These are phyloP conservation scores for Xiphias gladius DNA, from an alignment of 2,113 vertebrate genomes.

Conservation along the genomic window DNA sequence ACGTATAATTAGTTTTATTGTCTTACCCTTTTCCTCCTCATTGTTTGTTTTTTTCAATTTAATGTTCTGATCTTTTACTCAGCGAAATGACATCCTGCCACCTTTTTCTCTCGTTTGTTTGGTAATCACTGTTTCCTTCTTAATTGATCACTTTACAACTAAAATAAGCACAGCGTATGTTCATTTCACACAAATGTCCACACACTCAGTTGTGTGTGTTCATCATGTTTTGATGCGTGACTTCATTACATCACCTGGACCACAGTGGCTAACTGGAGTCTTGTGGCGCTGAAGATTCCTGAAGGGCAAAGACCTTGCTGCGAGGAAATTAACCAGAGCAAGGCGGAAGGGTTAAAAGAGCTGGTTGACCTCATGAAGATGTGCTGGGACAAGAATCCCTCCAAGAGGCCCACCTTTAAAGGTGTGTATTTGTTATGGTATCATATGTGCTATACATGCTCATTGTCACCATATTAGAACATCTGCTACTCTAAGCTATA, in stretches of 20 bases:
- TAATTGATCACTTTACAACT: neutral
- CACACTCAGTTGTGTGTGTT: too few species aligned
- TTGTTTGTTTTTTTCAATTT: too few species aligned
- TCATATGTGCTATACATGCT: neutral
- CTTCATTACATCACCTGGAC: neutral
- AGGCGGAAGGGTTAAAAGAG: conserved; percentile 42
- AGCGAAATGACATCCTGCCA: neutral
- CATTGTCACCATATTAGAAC: neutral
- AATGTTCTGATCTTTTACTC: neutral
- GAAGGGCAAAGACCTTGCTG: neutral
- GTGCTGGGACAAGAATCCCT: conserved; percentile 48
- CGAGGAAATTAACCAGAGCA: neutral
- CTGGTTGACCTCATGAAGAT: conserved; percentile 60
- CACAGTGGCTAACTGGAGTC: fast-evolving
- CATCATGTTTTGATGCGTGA: conserved; percentile 6
- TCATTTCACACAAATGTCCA: neutral
- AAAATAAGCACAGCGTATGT: neutral
- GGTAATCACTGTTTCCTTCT: neutral
- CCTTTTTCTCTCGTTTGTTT: too few species aligned
- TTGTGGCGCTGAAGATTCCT: conserved; percentile 1
- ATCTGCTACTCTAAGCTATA: neutral
- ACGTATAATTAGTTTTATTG: neutral
- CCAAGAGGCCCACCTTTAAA: conserved; percentile 29
- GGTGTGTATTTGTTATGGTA: conserved; percentile 6
- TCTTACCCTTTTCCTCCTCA: neutral